Base-by-base conservation (phyloP, 2,113 vertebrate genomes). In the Cryptoleucopteryx plumbea region DNA sequence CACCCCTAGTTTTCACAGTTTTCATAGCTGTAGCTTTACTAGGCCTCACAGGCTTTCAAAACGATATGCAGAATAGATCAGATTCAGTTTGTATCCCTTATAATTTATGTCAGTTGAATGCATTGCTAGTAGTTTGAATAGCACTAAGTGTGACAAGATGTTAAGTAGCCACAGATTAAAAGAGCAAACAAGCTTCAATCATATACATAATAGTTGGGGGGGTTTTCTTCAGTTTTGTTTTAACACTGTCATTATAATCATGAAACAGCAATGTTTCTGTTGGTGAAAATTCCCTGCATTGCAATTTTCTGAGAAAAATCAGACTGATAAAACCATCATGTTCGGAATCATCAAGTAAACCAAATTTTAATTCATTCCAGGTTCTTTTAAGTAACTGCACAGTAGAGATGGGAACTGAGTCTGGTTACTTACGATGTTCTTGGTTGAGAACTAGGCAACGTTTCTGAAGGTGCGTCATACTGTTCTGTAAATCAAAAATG, bases 381-480 rank as follows among this genome's bases (percentile, higher is more conserved):
- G 4, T 82, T 90, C 11, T 71, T 91, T 58, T 55, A 62, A 78
- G 53, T 58, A 85, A 92, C 19, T 85, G 42, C 52, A 79, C 38
- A 83, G 65, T 25, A 86, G 40, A 91, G 50, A 82, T 10, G 29
- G 86, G 72, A 70, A 84, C 47, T 23, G 55, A 91, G 73, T 88
- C 50, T 90, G 78, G 79, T 89, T 97, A 99, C 99, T 99, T 98
- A 99, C 98, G 95, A 98, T 45, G 91, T 96, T 93, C 95, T 94
- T 94, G 98, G 93, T 40, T 98, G 97, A 95, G 97, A 97, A 92
- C 62, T 63, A 70, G 97, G 92, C 48, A 98, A 91, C 6, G 56
- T 93, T 96, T 98, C 97, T 82, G 98, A 96, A 95, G 98, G 88
- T 67, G 95, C 56, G 10, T 97, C 98, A 97, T 98, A 86, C 27